Percentiles rank a stretch among this genome's conserved stretches.
Evolutionary conservation across 2,888 invertebrate species (phyloP).

Genomic region (Dynastes maya): DNA sequence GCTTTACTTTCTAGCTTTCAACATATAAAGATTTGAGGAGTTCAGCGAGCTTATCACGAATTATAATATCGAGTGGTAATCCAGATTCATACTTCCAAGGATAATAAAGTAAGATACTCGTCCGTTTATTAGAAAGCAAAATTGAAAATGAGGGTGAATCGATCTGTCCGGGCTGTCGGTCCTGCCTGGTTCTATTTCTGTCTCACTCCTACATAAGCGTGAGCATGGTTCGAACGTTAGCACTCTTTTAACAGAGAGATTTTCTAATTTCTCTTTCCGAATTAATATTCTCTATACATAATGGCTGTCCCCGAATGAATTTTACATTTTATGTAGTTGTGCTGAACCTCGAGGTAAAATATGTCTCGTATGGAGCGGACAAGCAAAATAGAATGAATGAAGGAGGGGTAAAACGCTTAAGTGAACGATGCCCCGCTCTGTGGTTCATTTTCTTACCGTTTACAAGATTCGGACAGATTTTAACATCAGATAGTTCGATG

Average conservation of each 20-base stretch:
- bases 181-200: constrained; percentile 37
- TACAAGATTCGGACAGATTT: too few species aligned
- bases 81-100: constrained; percentile 18
- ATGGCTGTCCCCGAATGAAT: not conserved
- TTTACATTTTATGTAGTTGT: not conserved
- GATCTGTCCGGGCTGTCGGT: constrained; percentile 52
- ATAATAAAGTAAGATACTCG: constrained; percentile 31
- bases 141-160: constrained; percentile 49
- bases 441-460: too few species aligned
- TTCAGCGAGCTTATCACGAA: not conserved
- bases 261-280: constrained; percentile 5
- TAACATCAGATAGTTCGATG: too few species aligned
- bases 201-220: constrained; percentile 18
- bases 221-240: not conserved
- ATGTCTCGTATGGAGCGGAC: not conserved
- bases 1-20: too few species aligned
- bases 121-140: constrained; percentile 6
- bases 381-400: not conserved
- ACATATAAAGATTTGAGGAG: too few species aligned
- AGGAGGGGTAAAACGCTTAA: not conserved
- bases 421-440: not conserved
- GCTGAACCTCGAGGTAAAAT: not conserved
- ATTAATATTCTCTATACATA: constrained; percentile 15
- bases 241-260: not conserved
- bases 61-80: not conserved